Evolutionary conservation across 2,888 invertebrate species (phyloP).

Genomic region (Temnothorax ravouxi): DNA sequence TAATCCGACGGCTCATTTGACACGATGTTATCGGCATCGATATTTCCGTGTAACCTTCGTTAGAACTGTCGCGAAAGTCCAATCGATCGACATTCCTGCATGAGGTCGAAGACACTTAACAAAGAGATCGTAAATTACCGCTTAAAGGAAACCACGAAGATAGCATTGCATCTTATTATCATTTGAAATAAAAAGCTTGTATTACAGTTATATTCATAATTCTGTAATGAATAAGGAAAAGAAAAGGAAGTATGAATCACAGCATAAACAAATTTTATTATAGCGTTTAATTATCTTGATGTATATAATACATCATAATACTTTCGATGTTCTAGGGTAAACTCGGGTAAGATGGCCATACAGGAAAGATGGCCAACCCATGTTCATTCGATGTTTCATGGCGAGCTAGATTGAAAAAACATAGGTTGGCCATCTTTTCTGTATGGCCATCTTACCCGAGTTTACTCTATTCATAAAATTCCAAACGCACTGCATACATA

Average conservation of each 20-base stretch:
- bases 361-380: too few relatives aligned
- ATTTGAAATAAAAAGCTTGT: background rate
- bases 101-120: background rate
- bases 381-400: too few relatives aligned
- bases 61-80: slow-evolving; percentile 18
- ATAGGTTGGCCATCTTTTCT: too few relatives aligned
- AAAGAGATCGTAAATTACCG: background rate
- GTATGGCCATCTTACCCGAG: too few relatives aligned
- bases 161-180: background rate
- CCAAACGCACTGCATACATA: background rate
- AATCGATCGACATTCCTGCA: background rate
- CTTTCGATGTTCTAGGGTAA: background rate
- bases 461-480: background rate
- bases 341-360: too few relatives aligned
- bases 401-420: too few relatives aligned
- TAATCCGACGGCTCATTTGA: slow-evolving; percentile 51
- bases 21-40: slow-evolving; percentile 22
- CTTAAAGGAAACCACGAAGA: background rate
- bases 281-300: background rate
- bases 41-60: slow-evolving; percentile 21
- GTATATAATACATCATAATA: background rate
- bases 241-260: background rate
- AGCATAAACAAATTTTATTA: background rate
- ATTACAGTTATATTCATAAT: background rate
- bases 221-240: background rate